Evolutionary conservation across 2,888 invertebrate genomes (phyloP), one percentile per base, ranked within the genome.

Genomic region (Caenorhabditis sulstoni): DNA sequence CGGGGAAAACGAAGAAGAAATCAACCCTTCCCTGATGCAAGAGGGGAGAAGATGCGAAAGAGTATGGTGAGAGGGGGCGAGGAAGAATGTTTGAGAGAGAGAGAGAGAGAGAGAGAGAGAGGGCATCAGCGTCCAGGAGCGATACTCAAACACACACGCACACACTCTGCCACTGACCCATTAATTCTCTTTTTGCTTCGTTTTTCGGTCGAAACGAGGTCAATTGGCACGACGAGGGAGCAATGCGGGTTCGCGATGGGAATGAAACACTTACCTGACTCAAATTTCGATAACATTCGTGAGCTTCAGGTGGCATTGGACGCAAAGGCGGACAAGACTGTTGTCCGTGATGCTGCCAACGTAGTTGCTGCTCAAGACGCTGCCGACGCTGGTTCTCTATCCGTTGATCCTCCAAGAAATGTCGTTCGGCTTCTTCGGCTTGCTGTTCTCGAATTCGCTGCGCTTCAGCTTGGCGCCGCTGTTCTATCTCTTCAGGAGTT

Each of bases 1-100:
- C 50, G 50, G 49, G 58, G 44, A 37, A 65, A 53, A 58, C 18
- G 35, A 12, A 37, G 57, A 16, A 44, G 57, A 58, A 66, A 59
- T 23, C 29, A 35, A 53, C 53, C 37, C 52, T 29, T 29, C 7
- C 29, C 7, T 29, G 29, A 29, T 29, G 29, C 29, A 29, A 29
- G 29, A 52, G 3, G 59, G 41, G 18, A 7, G 52, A 58, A 23
- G n/a, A 23, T 12, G 52, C n/a, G 20, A 29, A 29, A 47, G 47
- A n/a, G 47, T 35, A 41, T 23, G 29, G 7, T 8, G 9, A n/a
- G 37, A 39, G 29, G 22, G 58, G 35, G n/a, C 23, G 45, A 44
- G 22, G 16, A 9, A 1, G 44, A 59, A 59, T 59, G 58, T 58
- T 58, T 41, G 45, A 22, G 45, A 5, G 29, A 29, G 29, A 7